Evolutionary conservation across 1,140 invertebrate genomes (phyloP).

Genomic region (Drosophila bipectinata): DNA sequence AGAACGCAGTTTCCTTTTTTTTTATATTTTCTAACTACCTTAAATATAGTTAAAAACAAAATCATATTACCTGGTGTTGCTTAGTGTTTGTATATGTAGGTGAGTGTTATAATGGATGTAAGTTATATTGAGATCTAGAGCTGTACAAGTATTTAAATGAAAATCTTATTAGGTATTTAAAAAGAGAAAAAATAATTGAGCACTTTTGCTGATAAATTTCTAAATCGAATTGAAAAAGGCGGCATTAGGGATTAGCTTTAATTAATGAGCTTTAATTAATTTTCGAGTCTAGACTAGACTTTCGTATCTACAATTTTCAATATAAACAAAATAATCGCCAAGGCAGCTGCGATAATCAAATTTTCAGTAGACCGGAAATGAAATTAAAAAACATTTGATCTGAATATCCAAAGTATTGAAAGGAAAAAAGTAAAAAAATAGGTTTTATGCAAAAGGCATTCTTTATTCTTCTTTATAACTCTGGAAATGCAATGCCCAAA

Average conservation of each 20-base stretch:
- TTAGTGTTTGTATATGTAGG: neutral
- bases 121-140: neutral
- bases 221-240: neutral
- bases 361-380: neutral
- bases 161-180: slow-evolving; percentile 34
- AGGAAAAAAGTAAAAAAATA: neutral
- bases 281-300: neutral
- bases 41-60: neutral
- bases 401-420: neutral
- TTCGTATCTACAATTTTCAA: slow-evolving; percentile 30
- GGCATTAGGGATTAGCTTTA: slow-evolving; percentile 21
- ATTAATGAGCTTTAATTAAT: slow-evolving; percentile 2
- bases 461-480: slow-evolving; percentile 4
- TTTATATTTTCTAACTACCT: neutral
- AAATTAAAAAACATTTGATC: slow-evolving; percentile 15
- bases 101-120: neutral
- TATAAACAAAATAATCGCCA: slow-evolving; percentile 19
- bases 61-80: neutral
- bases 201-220: slow-evolving; percentile 17
- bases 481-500: slow-evolving; percentile 16
- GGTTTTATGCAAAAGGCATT: slow-evolving; percentile 24
- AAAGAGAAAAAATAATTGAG: slow-evolving; percentile 1
- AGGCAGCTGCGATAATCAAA: slow-evolving; percentile 4
- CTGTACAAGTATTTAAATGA: slow-evolving; percentile 14
- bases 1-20: neutral